phyloP scores from a whole-genome alignment of 2,888 invertebrate genomes.

The Octonoba sinensis region DNA sequence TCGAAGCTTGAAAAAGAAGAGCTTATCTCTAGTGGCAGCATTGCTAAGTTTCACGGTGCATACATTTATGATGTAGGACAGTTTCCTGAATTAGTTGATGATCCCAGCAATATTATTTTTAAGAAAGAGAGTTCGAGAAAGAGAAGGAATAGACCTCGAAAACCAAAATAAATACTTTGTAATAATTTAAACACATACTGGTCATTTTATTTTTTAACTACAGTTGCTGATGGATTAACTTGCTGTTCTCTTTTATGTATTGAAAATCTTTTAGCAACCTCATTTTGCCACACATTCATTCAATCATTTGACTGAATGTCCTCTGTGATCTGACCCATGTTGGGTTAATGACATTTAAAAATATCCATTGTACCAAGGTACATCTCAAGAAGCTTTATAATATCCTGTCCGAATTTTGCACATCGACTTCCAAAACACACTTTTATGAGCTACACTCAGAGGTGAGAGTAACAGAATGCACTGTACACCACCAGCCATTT shows the following conservation, averaged over 20 bases:
- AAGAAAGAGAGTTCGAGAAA: constrained; percentile 73
- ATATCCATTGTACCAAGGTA: constrained; percentile 55
- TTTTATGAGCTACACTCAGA: constrained; percentile 63
- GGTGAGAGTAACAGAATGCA: constrained; percentile 48
- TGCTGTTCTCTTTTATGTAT: constrained; percentile 32
- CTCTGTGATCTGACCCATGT: constrained; percentile 62
- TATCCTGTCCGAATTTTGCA: constrained; percentile 64
- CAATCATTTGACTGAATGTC: constrained; percentile 52
- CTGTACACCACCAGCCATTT: constrained; percentile 14
- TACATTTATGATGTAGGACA: constrained; percentile 90
- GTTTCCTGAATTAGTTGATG: constrained; percentile 93
- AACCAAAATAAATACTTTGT: constrained; percentile 55
- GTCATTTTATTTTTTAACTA: constrained; percentile 38
- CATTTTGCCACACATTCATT: constrained; percentile 56
- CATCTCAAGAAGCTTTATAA: constrained; percentile 58
- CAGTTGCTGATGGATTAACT: constrained; percentile 45
- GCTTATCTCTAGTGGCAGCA: constrained; percentile 86
- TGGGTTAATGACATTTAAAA: constrained; percentile 60
- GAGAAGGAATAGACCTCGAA: constrained; percentile 62
- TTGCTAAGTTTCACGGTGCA: constrained; percentile 91
- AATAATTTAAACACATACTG: constrained; percentile 9
- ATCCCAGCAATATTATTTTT: constrained; percentile 93
- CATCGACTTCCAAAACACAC: constrained; percentile 63
- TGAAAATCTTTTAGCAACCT: constrained; percentile 48
- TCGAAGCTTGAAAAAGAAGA: constrained; percentile 93